A percentile compares a stretch with the other conserved stretches of the same genome.
phyloP scores from a whole-genome alignment of 2,888 invertebrate genomes.

The Dasypogon diadema region DNA sequence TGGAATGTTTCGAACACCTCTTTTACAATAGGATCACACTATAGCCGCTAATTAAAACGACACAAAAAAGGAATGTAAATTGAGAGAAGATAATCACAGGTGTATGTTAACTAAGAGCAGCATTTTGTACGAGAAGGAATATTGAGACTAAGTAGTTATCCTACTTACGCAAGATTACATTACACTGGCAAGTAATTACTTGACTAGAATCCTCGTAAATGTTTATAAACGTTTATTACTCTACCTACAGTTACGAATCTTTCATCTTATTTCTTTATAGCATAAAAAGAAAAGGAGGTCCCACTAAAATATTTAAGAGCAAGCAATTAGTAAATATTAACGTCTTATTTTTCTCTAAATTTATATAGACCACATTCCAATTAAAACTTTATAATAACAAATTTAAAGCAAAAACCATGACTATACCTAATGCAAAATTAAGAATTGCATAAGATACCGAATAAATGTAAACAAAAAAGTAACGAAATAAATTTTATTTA shows the following conservation, averaged over 20 bases:
- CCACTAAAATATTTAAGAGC: conserved; percentile 11
- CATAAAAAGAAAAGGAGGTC: not conserved
- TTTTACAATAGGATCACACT: conserved; percentile 10
- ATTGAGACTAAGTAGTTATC: not conserved
- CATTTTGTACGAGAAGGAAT: not conserved
- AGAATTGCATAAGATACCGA: conserved; percentile 33
- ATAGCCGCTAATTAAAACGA: too few relatives aligned
- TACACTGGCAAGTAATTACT: conserved; percentile 48
- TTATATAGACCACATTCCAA: conserved; percentile 29
- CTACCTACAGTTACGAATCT: conserved; percentile 20
- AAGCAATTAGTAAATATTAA: conserved; percentile 11
- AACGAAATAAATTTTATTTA: conserved; percentile 12
- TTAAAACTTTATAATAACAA: conserved; percentile 25
- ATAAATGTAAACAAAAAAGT: conserved; percentile 43
- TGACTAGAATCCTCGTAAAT: conserved; percentile 48
- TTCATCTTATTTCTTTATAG: not conserved
- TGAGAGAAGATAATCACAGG: conserved; percentile 22
- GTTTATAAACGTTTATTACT: conserved; percentile 27
- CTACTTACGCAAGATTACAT: conserved; percentile 9
- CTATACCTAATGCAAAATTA: conserved; percentile 38
- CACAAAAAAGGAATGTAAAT: conserved; percentile 20
- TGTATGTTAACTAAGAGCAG: not conserved
- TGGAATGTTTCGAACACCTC: conserved; percentile 8
- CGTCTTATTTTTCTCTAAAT: not conserved
- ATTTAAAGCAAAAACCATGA: conserved; percentile 47